Evolutionary conservation across 2,113 vertebrate genomes (phyloP).

Genomic region (Megalops atlanticus): DNA sequence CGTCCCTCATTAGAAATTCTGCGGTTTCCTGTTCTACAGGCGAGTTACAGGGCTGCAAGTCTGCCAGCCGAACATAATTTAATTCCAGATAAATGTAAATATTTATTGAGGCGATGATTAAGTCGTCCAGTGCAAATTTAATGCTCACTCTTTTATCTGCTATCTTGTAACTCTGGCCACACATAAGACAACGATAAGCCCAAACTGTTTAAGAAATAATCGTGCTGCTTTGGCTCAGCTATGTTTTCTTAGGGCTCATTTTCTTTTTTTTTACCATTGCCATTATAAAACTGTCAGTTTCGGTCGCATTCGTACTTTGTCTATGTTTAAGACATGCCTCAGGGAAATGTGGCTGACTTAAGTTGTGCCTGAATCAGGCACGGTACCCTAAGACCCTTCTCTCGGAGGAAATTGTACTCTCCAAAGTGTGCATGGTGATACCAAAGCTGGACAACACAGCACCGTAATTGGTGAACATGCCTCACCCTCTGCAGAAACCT

Average conservation of each 20-base stretch:
- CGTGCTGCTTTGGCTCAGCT: too few relatives aligned
- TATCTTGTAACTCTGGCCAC: conserved; percentile 43
- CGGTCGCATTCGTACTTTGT: not conserved
- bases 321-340: conserved; percentile 25
- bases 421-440: too few relatives aligned
- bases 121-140: conserved; percentile 40
- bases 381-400: too few relatives aligned
- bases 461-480: too few relatives aligned
- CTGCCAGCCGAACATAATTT: conserved; percentile 36
- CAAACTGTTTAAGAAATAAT: not conserved
- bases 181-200: not conserved
- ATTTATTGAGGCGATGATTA: conserved; percentile 48
- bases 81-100: conserved; percentile 53
- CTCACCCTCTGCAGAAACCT: too few relatives aligned
- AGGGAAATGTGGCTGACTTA: too few relatives aligned
- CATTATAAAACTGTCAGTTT: conserved; percentile 7
- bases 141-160: conserved; percentile 32
- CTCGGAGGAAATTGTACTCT: too few relatives aligned
- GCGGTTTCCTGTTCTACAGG: conserved; percentile 21
- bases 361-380: too few relatives aligned
- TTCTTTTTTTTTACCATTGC: not conserved
- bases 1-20: conserved; percentile 48
- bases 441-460: too few relatives aligned
- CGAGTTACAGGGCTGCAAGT: conserved; percentile 24
- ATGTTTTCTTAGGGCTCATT: too few relatives aligned